Evolutionary conservation across 1,140 invertebrate genomes (phyloP), one percentile per base, ranked within the genome.

Genomic region (Reticulitermes speratus): DNA sequence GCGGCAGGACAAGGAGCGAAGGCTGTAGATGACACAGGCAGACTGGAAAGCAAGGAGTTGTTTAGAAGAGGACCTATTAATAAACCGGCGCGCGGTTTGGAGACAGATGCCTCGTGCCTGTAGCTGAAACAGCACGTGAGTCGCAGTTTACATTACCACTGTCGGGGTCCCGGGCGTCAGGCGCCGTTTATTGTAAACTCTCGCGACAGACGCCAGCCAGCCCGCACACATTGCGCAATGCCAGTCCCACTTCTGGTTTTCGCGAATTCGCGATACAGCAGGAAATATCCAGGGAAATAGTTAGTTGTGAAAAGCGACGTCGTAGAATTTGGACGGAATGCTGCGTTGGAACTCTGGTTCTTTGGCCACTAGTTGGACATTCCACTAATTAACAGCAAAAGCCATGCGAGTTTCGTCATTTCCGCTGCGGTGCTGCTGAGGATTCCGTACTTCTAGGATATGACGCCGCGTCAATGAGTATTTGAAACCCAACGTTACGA

Each of bases 151-250:
- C n/a, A 75, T n/a, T 75, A 75, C 16, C n/a, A 30, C 65, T n/a
- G 65, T 75, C 65, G 65, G 65, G 65, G 65, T 30, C 65, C n/a
- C n/a, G n/a, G 55, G 16, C 65, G 65, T n/a, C 65, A 30, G 65
- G 65, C 65, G 65, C 65, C 65, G n/a, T 25, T 75, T 75, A 75
- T 25, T 75, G 65, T 75, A 75, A 75, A 75, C 65, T 25, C 65
- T 75, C 65, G 65, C 65, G 65, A 75, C 65, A 75, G 65, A 75
- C 65, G 65, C 65, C 65, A 75, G 65, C 65, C 65, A 75, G 65
- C 7, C 25, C 65, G n/a, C 25, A n/a, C 7, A 16, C 65, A 16
- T 75, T 75, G n/a, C 65, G 65, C 65, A 75, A 75, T 25, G 65
- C 65, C 19, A 75, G 12, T 9, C 25, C 11, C n/a, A 25, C n/a